These are phyloP conservation scores for Apamea anceps DNA, from an alignment of 2,888 invertebrate genomes.

Conservation along the genomic window DNA sequence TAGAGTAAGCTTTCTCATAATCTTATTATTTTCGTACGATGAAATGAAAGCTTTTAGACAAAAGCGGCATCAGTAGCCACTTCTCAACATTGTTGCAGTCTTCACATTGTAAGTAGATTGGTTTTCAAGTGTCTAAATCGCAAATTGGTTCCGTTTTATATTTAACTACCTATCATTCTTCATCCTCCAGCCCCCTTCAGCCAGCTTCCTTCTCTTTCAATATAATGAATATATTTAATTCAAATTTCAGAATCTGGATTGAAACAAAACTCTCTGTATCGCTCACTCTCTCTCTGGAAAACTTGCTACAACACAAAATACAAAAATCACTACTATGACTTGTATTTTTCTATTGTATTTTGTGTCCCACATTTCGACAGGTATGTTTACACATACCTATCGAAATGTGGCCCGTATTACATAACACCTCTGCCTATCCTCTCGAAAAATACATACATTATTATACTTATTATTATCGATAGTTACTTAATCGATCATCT, in stretches of 20 bases:
- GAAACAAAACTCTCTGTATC: not conserved
- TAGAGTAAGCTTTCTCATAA: not conserved
- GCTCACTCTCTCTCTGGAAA: not conserved
- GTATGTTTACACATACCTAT: not conserved
- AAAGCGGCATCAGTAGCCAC: not conserved
- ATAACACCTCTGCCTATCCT: not conserved
- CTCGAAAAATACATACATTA: not conserved
- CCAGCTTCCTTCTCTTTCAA: too few relatives aligned
- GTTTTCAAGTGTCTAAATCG: not conserved
- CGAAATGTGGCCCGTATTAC: not conserved
- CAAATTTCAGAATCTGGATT: not conserved
- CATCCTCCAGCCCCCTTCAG: not conserved
- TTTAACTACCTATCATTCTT: not conserved
- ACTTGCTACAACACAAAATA: not conserved
- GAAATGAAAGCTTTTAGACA: not conserved
- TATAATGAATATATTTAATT: not conserved
- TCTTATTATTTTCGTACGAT: not conserved
- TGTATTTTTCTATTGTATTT: too few relatives aligned
- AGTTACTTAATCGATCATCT: conserved; percentile 18
- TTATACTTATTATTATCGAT: not conserved
- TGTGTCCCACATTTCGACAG: too few relatives aligned
- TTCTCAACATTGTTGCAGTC: not conserved
- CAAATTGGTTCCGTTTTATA: not conserved
- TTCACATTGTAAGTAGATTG: not conserved
- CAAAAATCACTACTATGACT: not conserved